Percentiles rank a stretch among this genome's conserved stretches.
These are phyloP conservation scores for Mylabris phalerata DNA, from an alignment of 1,140 invertebrate genomes.

Conservation along the genomic window DNA sequence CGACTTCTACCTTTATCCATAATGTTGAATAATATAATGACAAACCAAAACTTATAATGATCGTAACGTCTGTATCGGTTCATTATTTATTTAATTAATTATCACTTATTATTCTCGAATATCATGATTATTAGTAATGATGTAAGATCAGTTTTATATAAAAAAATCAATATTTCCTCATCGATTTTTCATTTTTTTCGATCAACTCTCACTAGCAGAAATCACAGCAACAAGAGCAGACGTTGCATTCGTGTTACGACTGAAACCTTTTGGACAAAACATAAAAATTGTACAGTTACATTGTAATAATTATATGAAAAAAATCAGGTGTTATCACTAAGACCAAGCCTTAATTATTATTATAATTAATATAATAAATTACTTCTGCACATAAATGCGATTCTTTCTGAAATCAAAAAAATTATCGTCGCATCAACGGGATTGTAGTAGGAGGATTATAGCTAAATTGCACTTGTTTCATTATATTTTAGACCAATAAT, in stretches of 20 bases:
- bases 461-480: neutral
- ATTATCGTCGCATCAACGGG: too few species aligned
- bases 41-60: slow-evolving; percentile 18
- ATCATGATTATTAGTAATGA: too few species aligned
- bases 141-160: too few species aligned
- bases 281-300: slow-evolving; percentile 33
- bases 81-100: neutral
- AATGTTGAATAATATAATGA: too few species aligned
- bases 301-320: slow-evolving; percentile 28
- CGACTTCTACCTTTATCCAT: neutral
- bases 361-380: slow-evolving; percentile 40
- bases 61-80: slow-evolving; percentile 25
- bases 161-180: too few species aligned
- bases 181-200: too few species aligned
- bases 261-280: slow-evolving; percentile 8
- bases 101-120: too few species aligned
- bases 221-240: neutral
- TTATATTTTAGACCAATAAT: neutral
- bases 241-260: slow-evolving; percentile 11
- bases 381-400: slow-evolving; percentile 35
- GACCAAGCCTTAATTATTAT: slow-evolving; percentile 41
- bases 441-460: too few species aligned
- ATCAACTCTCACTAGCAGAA: too few species aligned
- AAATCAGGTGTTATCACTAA: slow-evolving; percentile 40
- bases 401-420: neutral